A percentile compares a stretch with the other conserved stretches of the same genome.
Evolutionary conservation across 2,888 invertebrate genomes (phyloP).

Genomic region (Thymelicus sylvestris): DNA sequence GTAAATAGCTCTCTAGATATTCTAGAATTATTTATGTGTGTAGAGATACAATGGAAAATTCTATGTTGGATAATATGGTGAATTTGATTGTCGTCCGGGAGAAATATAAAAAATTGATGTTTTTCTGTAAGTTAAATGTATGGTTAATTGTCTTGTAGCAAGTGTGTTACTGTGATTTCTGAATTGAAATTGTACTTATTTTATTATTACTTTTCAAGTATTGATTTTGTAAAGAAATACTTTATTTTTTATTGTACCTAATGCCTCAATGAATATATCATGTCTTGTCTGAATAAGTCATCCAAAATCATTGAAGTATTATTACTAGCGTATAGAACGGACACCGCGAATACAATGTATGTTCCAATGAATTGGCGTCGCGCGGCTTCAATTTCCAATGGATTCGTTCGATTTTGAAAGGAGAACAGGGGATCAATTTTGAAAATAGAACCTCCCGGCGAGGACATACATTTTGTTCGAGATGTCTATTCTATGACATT

Average conservation of each 20-base stretch:
- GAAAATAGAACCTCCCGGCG: too few species aligned
- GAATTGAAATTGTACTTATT: constrained; percentile 14
- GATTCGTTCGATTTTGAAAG: too few species aligned
- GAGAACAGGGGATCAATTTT: too few species aligned
- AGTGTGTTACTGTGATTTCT: constrained; percentile 29
- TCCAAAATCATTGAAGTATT: too few species aligned
- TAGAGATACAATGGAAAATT: constrained; percentile 12
- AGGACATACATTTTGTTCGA: too few species aligned
- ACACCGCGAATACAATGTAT: too few species aligned
- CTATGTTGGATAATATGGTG: neutral
- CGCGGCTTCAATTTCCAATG: too few species aligned
- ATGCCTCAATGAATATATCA: constrained; percentile 1
- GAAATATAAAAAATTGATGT: constrained; percentile 7
- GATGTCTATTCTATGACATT: too few species aligned
- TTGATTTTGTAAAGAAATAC: neutral
- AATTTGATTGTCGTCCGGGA: constrained; percentile 11
- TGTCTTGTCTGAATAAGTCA: neutral
- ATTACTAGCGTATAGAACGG: too few species aligned
- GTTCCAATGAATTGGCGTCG: too few species aligned
- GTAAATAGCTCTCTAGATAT: constrained; percentile 29
- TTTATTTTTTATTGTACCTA: neutral
- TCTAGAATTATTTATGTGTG: constrained; percentile 19
- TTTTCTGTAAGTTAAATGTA: constrained; percentile 16
- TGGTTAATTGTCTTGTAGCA: neutral
- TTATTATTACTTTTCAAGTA: neutral